Base-by-base conservation (phyloP, 2,797 vertebrate genomes). In the Paedocypris micromegethes region DNA sequence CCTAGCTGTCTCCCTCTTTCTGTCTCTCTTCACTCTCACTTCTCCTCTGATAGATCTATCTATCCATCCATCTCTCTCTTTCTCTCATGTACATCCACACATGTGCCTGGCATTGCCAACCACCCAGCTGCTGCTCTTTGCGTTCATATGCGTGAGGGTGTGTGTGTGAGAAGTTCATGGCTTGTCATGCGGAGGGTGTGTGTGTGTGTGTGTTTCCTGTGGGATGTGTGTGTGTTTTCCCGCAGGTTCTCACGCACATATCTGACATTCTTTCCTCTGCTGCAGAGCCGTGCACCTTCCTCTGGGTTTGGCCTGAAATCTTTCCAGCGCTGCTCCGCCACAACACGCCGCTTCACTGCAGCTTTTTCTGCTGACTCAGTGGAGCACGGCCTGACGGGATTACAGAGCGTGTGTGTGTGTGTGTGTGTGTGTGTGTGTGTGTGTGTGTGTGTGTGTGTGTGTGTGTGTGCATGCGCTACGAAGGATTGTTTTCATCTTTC, bases 171-270 rank as follows among this genome's bases (percentile, higher is more conserved):
- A 57, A n/a, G 41, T 67, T 51, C 40, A 4, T 7, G 50, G 67
- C 54, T 57, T 70, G 59, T 70, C 59, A 62, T 63, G 42, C 38
- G 2, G 51, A 54, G 68, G 68, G 68, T 70, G 67, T 62, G 58
- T 43, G 55, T 56, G 88, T 87, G 88, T 86, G 86, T 87, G 83
- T 87, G 85, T 86, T 90, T 91, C 89, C 88, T 89, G 83, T 89
- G 88, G 89, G 87, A 89, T 89, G 63, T 76, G 68, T 74, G 60
- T 89, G 23, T 23, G 23, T 87, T 88, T 87, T 86, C 84, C 86
- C 84, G 89, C 88, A 88, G 89, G 85, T 89, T 91, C 89, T 90
- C 89, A 90, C 87, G 85, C 87, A 89, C 88, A 90, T 89, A 85
- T 89, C 88, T 89, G 82, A 83, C 86, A 91, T 90, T 90, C 88